A percentile compares a stretch with the other conserved stretches of the same genome.
Conservation (phyloP, 2,797 vertebrate genomes). For the Momotus momota region DNA sequence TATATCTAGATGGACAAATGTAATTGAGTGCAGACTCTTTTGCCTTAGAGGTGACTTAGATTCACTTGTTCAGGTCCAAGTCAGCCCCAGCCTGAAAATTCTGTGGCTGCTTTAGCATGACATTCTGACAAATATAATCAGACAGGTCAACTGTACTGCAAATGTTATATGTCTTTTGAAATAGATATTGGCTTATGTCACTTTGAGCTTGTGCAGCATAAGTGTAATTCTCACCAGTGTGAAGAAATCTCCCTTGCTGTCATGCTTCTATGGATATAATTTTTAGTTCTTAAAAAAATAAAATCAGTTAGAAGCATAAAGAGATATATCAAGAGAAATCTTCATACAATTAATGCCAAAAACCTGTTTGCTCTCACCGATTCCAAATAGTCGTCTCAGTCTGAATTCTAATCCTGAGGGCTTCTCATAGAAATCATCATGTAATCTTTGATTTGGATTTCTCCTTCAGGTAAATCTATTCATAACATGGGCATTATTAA, state of each 20-base stretch:
- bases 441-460: slow-evolving; percentile 21
- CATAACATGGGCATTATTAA: slow-evolving; percentile 15
- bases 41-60: background rate
- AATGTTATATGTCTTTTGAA: background rate
- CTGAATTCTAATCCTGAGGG: background rate
- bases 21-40: background rate
- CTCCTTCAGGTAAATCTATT: slow-evolving; percentile 15
- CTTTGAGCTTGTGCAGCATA: background rate
- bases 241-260: background rate
- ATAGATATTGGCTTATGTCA: background rate
- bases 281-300: background rate
- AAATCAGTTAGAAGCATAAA: background rate
- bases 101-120: background rate
- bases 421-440: background rate
- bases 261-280: background rate
- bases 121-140: background rate
- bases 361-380: background rate
- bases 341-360: background rate
- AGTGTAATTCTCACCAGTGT: background rate
- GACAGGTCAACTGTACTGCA: too few species aligned
- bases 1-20: background rate
- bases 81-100: background rate
- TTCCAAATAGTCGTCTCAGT: background rate
- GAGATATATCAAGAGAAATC: background rate
- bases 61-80: background rate